These are phyloP conservation scores for Pseudoips prasinana DNA, from an alignment of 2,888 invertebrate genomes.

Conservation along the genomic window DNA sequence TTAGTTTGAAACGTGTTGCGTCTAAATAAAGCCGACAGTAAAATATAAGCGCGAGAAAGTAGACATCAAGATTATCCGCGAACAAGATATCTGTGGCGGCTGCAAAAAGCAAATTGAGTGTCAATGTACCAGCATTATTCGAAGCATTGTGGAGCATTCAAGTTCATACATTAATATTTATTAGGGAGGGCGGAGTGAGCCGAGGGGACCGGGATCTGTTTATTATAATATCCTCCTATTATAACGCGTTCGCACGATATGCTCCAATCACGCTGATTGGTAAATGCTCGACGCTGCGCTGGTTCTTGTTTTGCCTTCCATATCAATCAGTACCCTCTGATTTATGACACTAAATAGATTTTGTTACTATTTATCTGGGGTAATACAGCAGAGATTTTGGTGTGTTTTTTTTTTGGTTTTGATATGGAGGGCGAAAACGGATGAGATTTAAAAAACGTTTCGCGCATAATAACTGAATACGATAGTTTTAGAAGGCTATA, in stretches of 20 bases:
- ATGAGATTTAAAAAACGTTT: too few species aligned
- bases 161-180: constrained; percentile 80
- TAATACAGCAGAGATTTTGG: too few species aligned
- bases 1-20: constrained; percentile 15
- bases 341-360: constrained; percentile 2
- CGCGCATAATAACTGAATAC: too few species aligned
- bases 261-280: constrained; percentile 57
- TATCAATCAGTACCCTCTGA: constrained; percentile 10
- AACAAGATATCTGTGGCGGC: constrained; percentile 34
- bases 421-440: too few species aligned
- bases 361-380: too few species aligned
- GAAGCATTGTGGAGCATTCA: constrained; percentile 66
- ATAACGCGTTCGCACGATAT: constrained; percentile 79
- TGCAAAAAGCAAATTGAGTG: constrained; percentile 71
- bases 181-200: constrained; percentile 61
- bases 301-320: constrained; percentile 26
- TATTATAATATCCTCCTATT: constrained; percentile 81
- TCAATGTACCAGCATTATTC: constrained; percentile 78
- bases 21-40: constrained; percentile 7
- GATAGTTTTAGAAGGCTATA: too few species aligned
- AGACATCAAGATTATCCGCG: constrained; percentile 31
- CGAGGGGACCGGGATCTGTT: constrained; percentile 75
- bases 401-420: too few species aligned
- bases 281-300: constrained; percentile 38
- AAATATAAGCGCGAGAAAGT: constrained; percentile 8